Conservation (phyloP, 1,140 invertebrate genomes). For the Aphelinus certus region DNA sequence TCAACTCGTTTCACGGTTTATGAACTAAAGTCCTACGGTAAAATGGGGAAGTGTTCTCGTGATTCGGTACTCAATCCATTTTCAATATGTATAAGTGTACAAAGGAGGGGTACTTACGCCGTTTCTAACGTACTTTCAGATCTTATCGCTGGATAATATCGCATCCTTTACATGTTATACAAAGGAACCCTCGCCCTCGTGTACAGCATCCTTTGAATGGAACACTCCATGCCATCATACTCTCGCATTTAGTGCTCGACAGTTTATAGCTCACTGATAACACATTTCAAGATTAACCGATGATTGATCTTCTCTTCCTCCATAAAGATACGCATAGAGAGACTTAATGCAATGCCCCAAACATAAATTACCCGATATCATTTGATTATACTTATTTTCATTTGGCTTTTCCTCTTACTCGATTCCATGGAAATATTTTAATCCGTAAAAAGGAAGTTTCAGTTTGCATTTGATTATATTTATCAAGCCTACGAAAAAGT, state of each 20-base stretch:
- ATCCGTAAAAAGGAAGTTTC: too few relatives aligned
- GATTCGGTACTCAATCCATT: slow-evolving; percentile 31
- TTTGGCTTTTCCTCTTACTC: too few relatives aligned
- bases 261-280: slow-evolving; percentile 8
- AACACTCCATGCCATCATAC: background rate
- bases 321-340: too few relatives aligned
- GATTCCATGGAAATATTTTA: too few relatives aligned
- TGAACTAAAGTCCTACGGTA: background rate
- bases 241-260: background rate
- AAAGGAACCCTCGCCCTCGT: background rate
- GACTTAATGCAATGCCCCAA: too few relatives aligned
- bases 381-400: too few relatives aligned
- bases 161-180: slow-evolving; percentile 18
- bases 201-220: background rate
- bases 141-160: slow-evolving; percentile 12
- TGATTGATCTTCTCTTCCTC: slow-evolving; percentile 14
- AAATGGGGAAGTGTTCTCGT: slow-evolving; percentile 14
- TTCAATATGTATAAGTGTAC: slow-evolving; percentile 15
- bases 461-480: too few relatives aligned
- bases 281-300: slow-evolving; percentile 12
- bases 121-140: slow-evolving; percentile 25
- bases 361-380: too few relatives aligned
- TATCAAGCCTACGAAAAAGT: too few relatives aligned
- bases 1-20: slow-evolving; percentile 1
- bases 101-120: slow-evolving; percentile 1